phyloP scores from a whole-genome alignment of 1,140 invertebrate species.

The Holcopasites calliopsidis region DNA sequence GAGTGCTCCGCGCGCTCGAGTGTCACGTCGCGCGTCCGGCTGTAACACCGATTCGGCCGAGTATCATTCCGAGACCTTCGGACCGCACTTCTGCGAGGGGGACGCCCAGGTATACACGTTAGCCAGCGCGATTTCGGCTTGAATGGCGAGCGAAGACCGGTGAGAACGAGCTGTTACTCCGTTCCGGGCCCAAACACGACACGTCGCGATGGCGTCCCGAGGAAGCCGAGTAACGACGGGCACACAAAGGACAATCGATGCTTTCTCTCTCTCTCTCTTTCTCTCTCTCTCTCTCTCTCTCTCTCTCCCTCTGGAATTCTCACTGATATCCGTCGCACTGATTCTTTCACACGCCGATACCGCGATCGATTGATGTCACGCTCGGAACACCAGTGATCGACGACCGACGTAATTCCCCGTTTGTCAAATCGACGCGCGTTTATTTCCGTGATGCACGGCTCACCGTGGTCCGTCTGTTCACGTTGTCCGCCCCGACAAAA shows the following conservation, averaged over 20 bases:
- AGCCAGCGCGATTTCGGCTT: conserved; percentile 14
- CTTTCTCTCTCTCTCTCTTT: conserved; percentile 20
- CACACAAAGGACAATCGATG: conserved; percentile 53
- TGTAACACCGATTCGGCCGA: conserved; percentile 27
- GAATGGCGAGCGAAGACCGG: neutral
- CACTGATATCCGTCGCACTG: conserved; percentile 37
- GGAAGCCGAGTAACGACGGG: conserved; percentile 37
- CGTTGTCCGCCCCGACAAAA: conserved; percentile 55
- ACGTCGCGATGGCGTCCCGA: conserved; percentile 40
- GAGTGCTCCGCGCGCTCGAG: conserved; percentile 16
- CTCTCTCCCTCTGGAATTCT: conserved; percentile 30
- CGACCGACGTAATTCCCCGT: neutral
- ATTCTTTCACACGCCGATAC: conserved; percentile 38
- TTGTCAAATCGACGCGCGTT: neutral
- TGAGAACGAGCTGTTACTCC: too few relatives aligned
- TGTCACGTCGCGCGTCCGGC: conserved; percentile 28
- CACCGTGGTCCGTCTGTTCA: conserved; percentile 24
- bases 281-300: conserved; percentile 13
- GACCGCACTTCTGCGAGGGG: conserved; percentile 23
- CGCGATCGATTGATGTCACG: neutral
- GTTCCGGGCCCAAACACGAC: conserved; percentile 34
- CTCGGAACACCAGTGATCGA: neutral
- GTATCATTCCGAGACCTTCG: conserved; percentile 39
- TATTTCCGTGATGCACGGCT: neutral
- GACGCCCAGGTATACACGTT: conserved; percentile 43